Evolutionary conservation across 2,888 invertebrate genomes (phyloP), one percentile per base, ranked within the genome.

Genomic region (Eupithecia insigniata): DNA sequence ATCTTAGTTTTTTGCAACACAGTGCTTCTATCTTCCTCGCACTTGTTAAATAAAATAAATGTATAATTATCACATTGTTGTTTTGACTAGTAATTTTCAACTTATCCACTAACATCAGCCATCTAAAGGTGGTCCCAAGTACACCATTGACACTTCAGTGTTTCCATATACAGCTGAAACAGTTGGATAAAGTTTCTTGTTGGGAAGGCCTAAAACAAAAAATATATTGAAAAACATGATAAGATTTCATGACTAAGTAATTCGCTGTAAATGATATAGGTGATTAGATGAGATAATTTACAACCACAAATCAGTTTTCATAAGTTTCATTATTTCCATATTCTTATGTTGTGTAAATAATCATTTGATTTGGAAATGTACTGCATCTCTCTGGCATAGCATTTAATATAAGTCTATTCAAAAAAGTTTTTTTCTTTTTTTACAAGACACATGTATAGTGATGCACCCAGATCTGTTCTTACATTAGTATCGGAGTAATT

Each of bases 91-190:
- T 83, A 82, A 80, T 80, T 72, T 32, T n/a, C 3, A 78, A 76
- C 69, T 72, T 72, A 72, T 39, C 75, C 30, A 36, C 65, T 18
- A 67, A 32, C 66, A 95, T 97, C 96, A 98, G 94, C 99, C 99
- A 96, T 99, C 99, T 85, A 98, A 91, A n/a, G 99, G 99, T 78
- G 97, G 97, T 78, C 99, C 99, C 83, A 99, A 95, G 91, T 99
- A 99, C 61, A 99, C 98, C 99, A 99, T 99, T 51, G 99, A 99
- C 58, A 99, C 99, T 95, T 99, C 99, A 66, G 99, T 99, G 89
- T 99, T 99, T 75, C 99, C 99, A 94, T 99, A 99, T 16, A 99
- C 99, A 74, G 99, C 99, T 66, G 99, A 99, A 69, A 99, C 98
- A 75, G 99, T 98, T 75, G 99, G 99, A 91, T 97, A 99, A 69